A percentile compares a stretch with the other conserved stretches of the same genome.
Conservation (phyloP, 2,888 invertebrate species). For the Hirtodrosophila trivittata region DNA sequence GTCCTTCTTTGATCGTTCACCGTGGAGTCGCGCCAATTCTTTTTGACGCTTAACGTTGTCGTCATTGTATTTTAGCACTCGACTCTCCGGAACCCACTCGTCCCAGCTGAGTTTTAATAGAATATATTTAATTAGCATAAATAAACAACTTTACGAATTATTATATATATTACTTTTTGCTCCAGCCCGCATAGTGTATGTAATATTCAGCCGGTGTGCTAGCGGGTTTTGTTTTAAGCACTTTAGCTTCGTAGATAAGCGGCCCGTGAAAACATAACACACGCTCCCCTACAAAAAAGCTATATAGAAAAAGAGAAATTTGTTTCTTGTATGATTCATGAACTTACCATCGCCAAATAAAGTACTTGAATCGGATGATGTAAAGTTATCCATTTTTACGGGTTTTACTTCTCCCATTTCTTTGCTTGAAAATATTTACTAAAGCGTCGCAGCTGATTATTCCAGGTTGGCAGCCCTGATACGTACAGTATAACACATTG, state of each 20-base stretch:
- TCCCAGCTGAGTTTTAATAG: no score
- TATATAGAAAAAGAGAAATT: background rate
- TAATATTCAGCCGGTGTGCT: constrained; percentile 95
- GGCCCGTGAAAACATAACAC: constrained; percentile 98
- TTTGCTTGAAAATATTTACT: constrained; percentile 71
- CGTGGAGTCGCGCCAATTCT: constrained; percentile 87
- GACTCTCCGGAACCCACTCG: constrained; percentile 95
- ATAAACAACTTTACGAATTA: background rate
- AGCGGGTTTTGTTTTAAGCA: constrained; percentile 92
- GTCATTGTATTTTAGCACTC: constrained; percentile 95
- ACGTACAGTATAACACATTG: constrained; percentile 1
- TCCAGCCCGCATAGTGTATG: constrained; percentile 99
- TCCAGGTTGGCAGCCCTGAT: constrained; percentile 41
- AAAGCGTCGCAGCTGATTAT: constrained; percentile 33
- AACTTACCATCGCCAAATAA: constrained; percentile 88
- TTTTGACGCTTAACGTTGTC: constrained; percentile 94
- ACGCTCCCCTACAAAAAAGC: constrained; percentile 88
- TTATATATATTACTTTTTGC: constrained; percentile 91
- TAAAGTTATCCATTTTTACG: constrained; percentile 58
- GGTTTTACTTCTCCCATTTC: constrained; percentile 70
- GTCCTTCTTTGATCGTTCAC: constrained; percentile 65
- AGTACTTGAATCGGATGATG: constrained; percentile 52
- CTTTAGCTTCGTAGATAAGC: constrained; percentile 98
- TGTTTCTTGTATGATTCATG: no score
- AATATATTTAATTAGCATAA: constrained; percentile 26